A percentile compares a stretch with the other conserved stretches of the same genome.
These are phyloP conservation scores for Protophormia terraenovae DNA, from an alignment of 2,888 invertebrate genomes.

Conservation along the genomic window DNA sequence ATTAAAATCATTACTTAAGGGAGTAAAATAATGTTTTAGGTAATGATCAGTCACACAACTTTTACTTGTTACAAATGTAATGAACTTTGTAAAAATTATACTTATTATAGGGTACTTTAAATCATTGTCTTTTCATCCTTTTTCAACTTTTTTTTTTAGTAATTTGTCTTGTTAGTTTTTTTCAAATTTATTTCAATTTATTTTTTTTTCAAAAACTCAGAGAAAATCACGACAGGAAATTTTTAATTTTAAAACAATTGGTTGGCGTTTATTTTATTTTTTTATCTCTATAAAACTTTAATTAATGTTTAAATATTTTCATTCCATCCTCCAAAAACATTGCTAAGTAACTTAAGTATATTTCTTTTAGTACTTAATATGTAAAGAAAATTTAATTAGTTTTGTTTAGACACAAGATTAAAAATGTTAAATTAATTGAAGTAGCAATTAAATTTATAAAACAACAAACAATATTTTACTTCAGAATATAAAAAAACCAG, in stretches of 20 bases:
- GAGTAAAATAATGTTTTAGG: too few species aligned
- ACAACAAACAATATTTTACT: neutral
- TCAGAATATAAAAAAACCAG: neutral
- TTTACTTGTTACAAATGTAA: too few species aligned
- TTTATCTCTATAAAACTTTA: constrained; percentile 27
- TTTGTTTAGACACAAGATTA: constrained; percentile 75
- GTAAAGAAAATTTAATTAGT: constrained; percentile 75
- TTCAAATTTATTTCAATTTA: too few species aligned
- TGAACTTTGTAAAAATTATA: too few species aligned
- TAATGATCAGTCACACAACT: too few species aligned
- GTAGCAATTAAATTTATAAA: constrained; percentile 40
- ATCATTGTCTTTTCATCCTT: too few species aligned
- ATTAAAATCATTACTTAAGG: too few species aligned
- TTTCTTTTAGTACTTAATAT: neutral
- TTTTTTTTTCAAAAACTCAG: too few species aligned
- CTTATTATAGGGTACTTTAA: too few species aligned
- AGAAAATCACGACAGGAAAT: constrained; percentile 10
- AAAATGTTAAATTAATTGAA: constrained; percentile 61
- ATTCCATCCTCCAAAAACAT: neutral
- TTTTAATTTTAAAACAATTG: constrained; percentile 57
- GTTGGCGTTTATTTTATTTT: too few species aligned
- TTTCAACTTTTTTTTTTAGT: neutral
- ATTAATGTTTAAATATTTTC: constrained; percentile 42
- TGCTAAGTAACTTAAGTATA: constrained; percentile 27
- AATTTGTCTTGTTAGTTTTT: neutral